Evolutionary conservation across 2,113 vertebrate species (phyloP).

Genomic region (Formicarius rufipectus): DNA sequence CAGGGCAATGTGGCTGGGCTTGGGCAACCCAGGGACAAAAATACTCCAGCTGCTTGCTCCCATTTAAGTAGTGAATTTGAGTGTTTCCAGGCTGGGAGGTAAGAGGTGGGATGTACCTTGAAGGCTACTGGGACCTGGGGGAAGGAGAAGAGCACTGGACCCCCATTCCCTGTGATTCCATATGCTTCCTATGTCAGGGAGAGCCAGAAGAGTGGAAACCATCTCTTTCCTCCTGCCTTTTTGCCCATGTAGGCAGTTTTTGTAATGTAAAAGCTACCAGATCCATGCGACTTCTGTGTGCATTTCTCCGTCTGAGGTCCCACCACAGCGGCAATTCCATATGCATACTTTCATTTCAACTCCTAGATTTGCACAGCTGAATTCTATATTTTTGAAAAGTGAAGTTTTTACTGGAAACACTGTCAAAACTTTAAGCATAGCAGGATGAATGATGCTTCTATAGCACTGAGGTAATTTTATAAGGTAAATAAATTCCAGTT

Average conservation of each 20-base stretch:
- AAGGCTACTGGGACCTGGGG: neutral
- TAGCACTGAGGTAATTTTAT: conserved; percentile 34
- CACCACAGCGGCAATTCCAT: fast-evolving
- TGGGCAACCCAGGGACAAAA: neutral
- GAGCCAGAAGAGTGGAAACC: neutral
- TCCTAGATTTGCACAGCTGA: conserved; percentile 30
- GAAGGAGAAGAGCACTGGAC: neutral
- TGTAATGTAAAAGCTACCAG: neutral
- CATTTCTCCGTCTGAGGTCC: neutral
- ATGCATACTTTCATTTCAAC: neutral
- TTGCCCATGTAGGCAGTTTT: neutral
- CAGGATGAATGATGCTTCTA: conserved; percentile 24
- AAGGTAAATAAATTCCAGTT: conserved; percentile 45
- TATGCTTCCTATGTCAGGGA: fast-evolving
- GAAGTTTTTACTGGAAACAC: conserved; percentile 39
- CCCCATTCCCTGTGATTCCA: fast-evolving
- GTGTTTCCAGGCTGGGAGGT: neutral
- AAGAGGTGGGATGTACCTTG: neutral
- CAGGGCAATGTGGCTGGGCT: neutral
- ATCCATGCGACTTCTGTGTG: neutral
- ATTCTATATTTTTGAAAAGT: conserved; percentile 10
- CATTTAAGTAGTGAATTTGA: neutral
- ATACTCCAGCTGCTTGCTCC: neutral
- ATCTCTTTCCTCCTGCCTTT: neutral
- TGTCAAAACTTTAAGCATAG: neutral